Conservation (phyloP, 2,888 invertebrate species). For the Nebria brevicollis region DNA sequence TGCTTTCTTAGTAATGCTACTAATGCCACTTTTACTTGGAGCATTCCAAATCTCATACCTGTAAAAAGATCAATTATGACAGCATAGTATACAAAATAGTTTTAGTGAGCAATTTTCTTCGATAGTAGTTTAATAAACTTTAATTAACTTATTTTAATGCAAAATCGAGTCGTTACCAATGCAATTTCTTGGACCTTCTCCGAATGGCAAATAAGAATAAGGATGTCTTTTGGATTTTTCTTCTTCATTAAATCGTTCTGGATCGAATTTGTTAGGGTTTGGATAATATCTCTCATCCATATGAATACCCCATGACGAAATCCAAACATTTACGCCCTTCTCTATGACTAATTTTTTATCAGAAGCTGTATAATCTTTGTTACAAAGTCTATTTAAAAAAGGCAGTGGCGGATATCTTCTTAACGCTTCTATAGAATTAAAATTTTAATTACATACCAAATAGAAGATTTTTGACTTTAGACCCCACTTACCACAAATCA, state of each 20-base stretch:
- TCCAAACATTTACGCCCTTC: conserved; percentile 48
- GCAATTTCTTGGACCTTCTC: conserved; percentile 59
- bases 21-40: conserved; percentile 14
- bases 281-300: conserved; percentile 53
- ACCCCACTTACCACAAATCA: not conserved
- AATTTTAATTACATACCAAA: too few relatives aligned
- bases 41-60: conserved; percentile 26
- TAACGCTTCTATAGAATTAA: too few relatives aligned
- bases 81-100: not conserved
- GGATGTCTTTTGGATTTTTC: conserved; percentile 49
- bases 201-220: conserved; percentile 57
- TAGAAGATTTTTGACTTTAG: too few relatives aligned
- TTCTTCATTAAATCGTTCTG: conserved; percentile 53
- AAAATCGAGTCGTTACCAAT: conserved; percentile 53
- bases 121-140: too few relatives aligned
- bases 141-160: too few relatives aligned
- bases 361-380: too few relatives aligned
- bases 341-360: too few relatives aligned
- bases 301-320: conserved; percentile 55
- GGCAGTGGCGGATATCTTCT: conserved; percentile 55
- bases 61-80: not conserved
- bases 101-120: too few relatives aligned
- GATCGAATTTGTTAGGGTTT: conserved; percentile 53
- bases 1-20: not conserved
- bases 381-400: too few relatives aligned